Base-by-base conservation (phyloP, 2,888 invertebrate genomes). In the Pandemis heparana region DNA sequence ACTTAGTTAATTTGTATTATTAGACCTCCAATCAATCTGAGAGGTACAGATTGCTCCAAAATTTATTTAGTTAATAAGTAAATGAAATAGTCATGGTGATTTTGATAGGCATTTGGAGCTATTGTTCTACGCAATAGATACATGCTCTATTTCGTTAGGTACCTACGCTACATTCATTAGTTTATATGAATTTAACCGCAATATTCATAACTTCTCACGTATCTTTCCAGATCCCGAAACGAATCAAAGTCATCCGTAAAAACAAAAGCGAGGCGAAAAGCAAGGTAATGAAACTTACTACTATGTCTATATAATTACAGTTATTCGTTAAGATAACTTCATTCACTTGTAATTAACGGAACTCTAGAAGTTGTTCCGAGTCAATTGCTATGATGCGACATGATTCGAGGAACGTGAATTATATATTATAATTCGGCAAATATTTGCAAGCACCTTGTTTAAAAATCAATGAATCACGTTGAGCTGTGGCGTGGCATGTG, bases 141-240 rank as follows among this genome's bases (percentile, higher is more conserved):
- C 7, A 4, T 48, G 5, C 48, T 48, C 0, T n/a, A 48, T n/a
- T 14, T 48, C 2, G 53, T 9, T 53, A 18, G 7, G 16, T 16
- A 8, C 8, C 4, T 0, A 16, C 8, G 16, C 51, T 53, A 53
- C 43, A 12, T 43, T 43, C 12, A 43, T 43, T 12, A 16, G 16
- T 9, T 18, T 32, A 32, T 32, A 32, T 18, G 7, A 8, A 41
- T 59, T 61, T 61, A 7, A 38, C 1, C n/a, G 38, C 38, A 60
- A n/a, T 38, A 18, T 41, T 41, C 2, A 10, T 16, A 41, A 39
- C 10, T 60, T 38, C 7, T 39, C 38, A 39, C 16, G 38, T 38
- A 38, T 16, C 43, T 61, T 90, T 87, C 46, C 89, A 93, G 92
- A 90, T 92, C 76, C 87, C 86, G 66, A 90, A 88, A 73, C 86